Percentiles rank a stretch among this genome's conserved stretches.
Evolutionary conservation across 2,888 invertebrate species (phyloP).

Genomic region (Pimpla rufipes): DNA sequence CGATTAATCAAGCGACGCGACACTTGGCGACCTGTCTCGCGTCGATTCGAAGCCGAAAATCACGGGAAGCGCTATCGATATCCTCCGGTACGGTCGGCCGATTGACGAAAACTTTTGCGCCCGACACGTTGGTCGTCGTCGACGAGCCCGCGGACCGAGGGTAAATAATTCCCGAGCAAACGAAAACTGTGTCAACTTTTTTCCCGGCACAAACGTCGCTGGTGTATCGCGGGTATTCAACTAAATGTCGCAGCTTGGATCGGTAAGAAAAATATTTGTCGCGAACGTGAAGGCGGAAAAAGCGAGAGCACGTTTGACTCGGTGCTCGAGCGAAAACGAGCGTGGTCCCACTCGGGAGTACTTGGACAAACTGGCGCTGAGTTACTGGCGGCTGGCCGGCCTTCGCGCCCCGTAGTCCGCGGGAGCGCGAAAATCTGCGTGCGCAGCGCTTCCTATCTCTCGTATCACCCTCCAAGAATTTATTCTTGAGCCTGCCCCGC

Average conservation of each 20-base stretch:
- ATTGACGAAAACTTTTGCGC: conserved; percentile 44
- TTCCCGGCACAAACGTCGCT: conserved; percentile 17
- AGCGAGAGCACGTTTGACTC: conserved; percentile 69
- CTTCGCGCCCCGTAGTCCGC: conserved; percentile 64
- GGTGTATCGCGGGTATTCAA: not conserved
- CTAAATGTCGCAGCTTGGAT: not conserved
- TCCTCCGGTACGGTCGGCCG: not conserved
- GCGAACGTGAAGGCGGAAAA: not conserved
- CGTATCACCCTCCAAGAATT: conserved; percentile 42
- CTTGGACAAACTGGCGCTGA: conserved; percentile 71
- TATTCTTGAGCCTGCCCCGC: conserved; percentile 20
- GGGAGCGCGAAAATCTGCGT: conserved; percentile 63
- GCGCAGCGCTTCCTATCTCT: conserved; percentile 54
- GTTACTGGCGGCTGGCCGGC: conserved; percentile 66
- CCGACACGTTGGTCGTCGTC: conserved; percentile 33
- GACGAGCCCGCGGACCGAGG: conserved; percentile 2
- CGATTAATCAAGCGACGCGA: conserved; percentile 50
- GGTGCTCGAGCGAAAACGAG: conserved; percentile 61
- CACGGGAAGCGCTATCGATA: conserved; percentile 55
- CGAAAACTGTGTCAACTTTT: conserved; percentile 19
- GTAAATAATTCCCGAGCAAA: not conserved
- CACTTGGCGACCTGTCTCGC: conserved; percentile 25
- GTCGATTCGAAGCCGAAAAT: conserved; percentile 42
- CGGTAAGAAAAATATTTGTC: not conserved
- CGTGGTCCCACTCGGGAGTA: conserved; percentile 70